A percentile compares a stretch with the other conserved stretches of the same genome.
Evolutionary conservation across 2,888 invertebrate species (phyloP).

Genomic region (Hyalella azteca): DNA sequence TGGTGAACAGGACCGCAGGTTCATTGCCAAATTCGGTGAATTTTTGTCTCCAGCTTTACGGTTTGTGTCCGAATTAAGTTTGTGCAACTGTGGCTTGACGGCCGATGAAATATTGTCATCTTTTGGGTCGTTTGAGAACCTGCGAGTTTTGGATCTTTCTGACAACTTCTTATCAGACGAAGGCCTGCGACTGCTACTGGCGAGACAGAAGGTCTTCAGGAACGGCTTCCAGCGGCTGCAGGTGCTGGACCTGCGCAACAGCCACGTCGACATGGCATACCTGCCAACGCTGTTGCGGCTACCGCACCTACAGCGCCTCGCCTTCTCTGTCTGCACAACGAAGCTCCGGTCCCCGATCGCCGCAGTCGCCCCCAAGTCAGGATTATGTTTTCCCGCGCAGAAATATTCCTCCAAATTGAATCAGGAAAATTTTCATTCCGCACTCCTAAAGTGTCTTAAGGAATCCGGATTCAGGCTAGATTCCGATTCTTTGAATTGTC

Average conservation of each 20-base stretch:
- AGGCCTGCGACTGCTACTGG: slow-evolving; percentile 46
- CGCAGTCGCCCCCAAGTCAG: no score
- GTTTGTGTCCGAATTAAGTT: slow-evolving; percentile 44
- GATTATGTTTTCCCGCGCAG: no score
- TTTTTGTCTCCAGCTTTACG: slow-evolving; percentile 38
- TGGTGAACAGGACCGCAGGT: background rate
- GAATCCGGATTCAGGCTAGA: no score
- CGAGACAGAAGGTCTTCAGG: slow-evolving; percentile 44
- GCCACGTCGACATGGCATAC: background rate
- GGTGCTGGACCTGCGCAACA: slow-evolving; percentile 37
- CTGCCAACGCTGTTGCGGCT: background rate
- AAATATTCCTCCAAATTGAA: no score
- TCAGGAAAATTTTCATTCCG: no score
- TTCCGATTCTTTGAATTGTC: no score
- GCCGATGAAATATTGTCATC: slow-evolving; percentile 40
- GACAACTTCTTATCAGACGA: slow-evolving; percentile 44
- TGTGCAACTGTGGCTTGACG: slow-evolving; percentile 42
- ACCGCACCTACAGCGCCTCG: background rate
- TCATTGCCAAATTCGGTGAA: slow-evolving; percentile 45
- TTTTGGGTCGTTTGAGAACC: slow-evolving; percentile 40
- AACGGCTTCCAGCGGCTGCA: slow-evolving; percentile 43
- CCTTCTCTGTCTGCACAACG: no score
- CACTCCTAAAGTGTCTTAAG: no score
- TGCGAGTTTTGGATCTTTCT: slow-evolving; percentile 44
- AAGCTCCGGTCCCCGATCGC: no score